Conservation (phyloP, 2,888 invertebrate species). For the Drosophila affinis region DNA sequence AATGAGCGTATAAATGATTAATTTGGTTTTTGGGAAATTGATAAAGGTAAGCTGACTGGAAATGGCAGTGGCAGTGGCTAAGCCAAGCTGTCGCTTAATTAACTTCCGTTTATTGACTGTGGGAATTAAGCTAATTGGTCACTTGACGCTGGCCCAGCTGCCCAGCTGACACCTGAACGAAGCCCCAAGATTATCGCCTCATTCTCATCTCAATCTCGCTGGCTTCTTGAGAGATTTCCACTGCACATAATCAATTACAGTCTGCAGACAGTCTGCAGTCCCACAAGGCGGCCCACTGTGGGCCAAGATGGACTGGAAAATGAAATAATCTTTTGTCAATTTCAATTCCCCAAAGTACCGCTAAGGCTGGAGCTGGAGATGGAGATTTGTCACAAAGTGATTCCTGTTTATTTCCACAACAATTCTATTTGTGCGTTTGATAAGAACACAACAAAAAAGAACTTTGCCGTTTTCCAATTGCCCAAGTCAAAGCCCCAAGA, state of each 20-base stretch:
- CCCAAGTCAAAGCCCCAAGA: conserved; percentile 12
- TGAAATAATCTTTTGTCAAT: conserved; percentile 35
- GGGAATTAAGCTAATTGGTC: conserved; percentile 66
- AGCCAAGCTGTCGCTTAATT: conserved; percentile 52
- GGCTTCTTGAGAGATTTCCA: conserved; percentile 11
- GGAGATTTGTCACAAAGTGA: conserved; percentile 36
- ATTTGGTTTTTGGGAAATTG: conserved; percentile 62
- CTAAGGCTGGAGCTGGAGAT: background rate
- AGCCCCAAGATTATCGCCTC: conserved; percentile 1
- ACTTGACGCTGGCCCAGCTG: conserved; percentile 30
- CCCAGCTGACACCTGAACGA: conserved; percentile 51
- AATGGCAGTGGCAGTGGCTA: background rate
- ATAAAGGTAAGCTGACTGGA: conserved; percentile 37
- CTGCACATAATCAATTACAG: conserved; percentile 13
- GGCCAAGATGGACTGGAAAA: conserved; percentile 10
- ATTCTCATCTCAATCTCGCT: background rate
- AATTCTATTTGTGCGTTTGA: conserved; percentile 48
- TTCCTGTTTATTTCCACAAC: conserved; percentile 49
- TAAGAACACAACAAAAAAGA: conserved; percentile 32
- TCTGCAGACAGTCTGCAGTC: conserved; percentile 4
- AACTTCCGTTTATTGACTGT: conserved; percentile 59
- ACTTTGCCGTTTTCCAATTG: conserved; percentile 46
- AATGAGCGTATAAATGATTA: conserved; percentile 75
- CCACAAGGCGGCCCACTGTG: background rate
- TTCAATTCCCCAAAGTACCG: conserved; percentile 28